Evolutionary conservation across 2,113 vertebrate species (phyloP).

Genomic region (Mirounga angustirostris): DNA sequence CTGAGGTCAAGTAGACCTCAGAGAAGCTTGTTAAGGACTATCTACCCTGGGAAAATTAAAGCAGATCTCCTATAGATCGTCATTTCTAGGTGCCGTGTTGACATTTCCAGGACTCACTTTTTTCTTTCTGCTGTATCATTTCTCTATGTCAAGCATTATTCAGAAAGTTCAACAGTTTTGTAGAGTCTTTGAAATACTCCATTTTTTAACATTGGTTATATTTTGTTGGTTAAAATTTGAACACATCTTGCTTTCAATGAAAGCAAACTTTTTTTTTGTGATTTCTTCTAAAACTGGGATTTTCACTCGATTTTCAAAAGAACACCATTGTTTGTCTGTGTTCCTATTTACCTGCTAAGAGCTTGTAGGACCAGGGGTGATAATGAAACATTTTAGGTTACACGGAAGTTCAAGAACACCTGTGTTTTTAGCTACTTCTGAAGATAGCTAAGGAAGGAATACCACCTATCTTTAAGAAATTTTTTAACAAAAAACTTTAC

Average conservation of each 20-base stretch:
- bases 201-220: not conserved
- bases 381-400: not conserved
- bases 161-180: not conserved
- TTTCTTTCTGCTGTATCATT: not conserved
- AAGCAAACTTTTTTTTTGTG: not conserved
- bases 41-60: not conserved
- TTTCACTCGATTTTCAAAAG: constrained; percentile 1
- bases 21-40: not conserved
- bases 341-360: not conserved
- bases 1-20: not conserved
- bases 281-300: constrained; percentile 13
- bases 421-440: not conserved
- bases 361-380: not conserved
- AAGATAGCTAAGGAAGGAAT: not conserved
- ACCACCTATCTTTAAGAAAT: not conserved
- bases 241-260: not conserved
- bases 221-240: not conserved
- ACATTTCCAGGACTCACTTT: not conserved
- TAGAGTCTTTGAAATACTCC: not conserved
- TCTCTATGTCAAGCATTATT: not conserved
- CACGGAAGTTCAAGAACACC: not conserved
- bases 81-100: not conserved
- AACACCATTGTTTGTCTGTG: not conserved
- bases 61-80: not conserved
- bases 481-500: not conserved